Base-by-base conservation (phyloP, 2,797 vertebrate genomes). In the Anas georgica region DNA sequence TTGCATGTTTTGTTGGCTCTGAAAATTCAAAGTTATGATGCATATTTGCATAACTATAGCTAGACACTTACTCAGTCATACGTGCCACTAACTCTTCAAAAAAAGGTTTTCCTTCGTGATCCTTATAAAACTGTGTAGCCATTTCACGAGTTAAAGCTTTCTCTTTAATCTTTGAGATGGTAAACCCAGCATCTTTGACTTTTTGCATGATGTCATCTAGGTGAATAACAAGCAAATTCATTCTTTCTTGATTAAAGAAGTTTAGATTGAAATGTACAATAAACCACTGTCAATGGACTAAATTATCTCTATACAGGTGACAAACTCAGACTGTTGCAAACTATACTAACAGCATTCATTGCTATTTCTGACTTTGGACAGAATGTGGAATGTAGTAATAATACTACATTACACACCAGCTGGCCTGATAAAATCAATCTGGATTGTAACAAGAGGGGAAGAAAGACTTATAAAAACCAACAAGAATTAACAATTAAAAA, bases 121-220 rank as follows among this genome's bases (percentile, higher is more conserved):
- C 97, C 86, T 96, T 97, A 97, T 99, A 99, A 97, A 99, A 98
- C 94, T 98, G 98, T 81, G 95, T 93, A 17, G 98, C 98, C 92
- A 98, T 94, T 75, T 99, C 98, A 69, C 25, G 96, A 54, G 96
- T 98, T 82, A 99, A 97, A 66, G 97, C 10, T 8, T 86, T 89
- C 97, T 99, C 98, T 93, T 98, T 99, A 94, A 98, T 41, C 66
- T 94, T 97, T 29, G 95, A 96, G n/a, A 99, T 96, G 16, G 91
- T 96, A 97, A 99, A 99, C 43, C 98, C 98, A 72, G 91, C 91
- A 2, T 96, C 77, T 66, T 84, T 94, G 75, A 99, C 98, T 95
- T 97, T 97, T 66, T 97, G 95, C 88, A 98, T 69, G 90, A 99
- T 99, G 62, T 97, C 95, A 50, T 97, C 99, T 99, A 96, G 88